Conservation (phyloP, 2,797 vertebrate species). For the Micropoecilia bifurca region DNA sequence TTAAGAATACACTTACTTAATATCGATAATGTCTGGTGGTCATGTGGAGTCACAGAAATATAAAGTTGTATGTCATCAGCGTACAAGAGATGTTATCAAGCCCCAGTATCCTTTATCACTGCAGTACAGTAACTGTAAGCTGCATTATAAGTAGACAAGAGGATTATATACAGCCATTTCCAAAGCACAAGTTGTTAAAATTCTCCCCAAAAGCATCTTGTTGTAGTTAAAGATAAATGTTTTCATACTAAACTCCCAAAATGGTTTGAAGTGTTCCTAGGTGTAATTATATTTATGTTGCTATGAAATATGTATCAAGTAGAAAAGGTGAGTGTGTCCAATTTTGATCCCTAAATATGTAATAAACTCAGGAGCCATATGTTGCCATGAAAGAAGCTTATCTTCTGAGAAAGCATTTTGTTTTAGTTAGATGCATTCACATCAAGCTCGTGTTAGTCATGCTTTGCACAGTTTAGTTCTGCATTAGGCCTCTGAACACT, state of each 20-base stretch:
- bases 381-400: slow-evolving; percentile 20
- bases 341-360: slow-evolving; percentile 1
- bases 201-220: neutral
- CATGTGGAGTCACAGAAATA: neutral
- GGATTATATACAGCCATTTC: neutral
- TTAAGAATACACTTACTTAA: too few relatives aligned
- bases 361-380: slow-evolving; percentile 4
- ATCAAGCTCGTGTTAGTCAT: slow-evolving; percentile 50
- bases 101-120: neutral
- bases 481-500: slow-evolving; percentile 48
- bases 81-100: neutral
- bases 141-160: neutral
- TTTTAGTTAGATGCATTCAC: slow-evolving; percentile 52
- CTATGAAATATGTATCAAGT: neutral
- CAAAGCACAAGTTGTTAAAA: neutral
- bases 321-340: neutral
- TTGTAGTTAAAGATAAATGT: neutral
- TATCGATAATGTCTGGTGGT: neutral
- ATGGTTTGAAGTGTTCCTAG: neutral
- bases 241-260: neutral
- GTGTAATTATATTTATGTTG: slow-evolving; percentile 3
- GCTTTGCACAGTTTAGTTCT: slow-evolving; percentile 46
- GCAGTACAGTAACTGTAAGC: neutral
- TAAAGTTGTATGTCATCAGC: neutral
- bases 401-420: slow-evolving; percentile 33